Base-by-base conservation (phyloP, 2,888 invertebrate species). In the Tenthredo notha region DNA sequence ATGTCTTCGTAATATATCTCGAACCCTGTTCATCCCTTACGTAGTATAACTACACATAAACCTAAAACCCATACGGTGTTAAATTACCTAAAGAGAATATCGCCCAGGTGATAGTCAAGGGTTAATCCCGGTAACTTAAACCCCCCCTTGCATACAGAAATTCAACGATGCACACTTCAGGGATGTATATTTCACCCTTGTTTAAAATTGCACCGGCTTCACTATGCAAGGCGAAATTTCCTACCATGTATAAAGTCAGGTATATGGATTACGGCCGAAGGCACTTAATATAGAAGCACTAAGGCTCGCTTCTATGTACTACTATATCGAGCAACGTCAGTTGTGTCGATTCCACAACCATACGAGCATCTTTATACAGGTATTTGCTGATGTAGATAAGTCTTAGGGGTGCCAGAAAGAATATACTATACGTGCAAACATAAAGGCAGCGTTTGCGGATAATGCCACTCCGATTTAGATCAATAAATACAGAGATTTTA, bases 11-110 rank as follows among this genome's bases (percentile, higher is more conserved):
- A 18, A 25, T 7, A n/a, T 54, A n/a, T 54, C 5, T 12, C 61
- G 25, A 12, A 61, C 25, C 61, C 25, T 61, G 10, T 25, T 61
- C 25, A 61, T 61, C 61, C 61, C 61, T 12, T 12, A 10, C 25
- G n/a, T 25, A 25, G 21, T 25, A 25, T 25, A 61, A 61, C 15
- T 33, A 67, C 33, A 33, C 7, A 18, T 54, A 33, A 77, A 5
- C 47, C 77, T 10, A n/a, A 54, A 77, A 5, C 47, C 77, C 21
- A n/a, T 29, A 29, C 50, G 77, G 77, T 77, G 77, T 77, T 77
- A 54, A 77, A 54, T 77, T 77, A 54, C 77, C 54, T 40, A 50
- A 54, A 54, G 77, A 29, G 29, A 54, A 77, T 54, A 77, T 77
- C 15, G 40, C 21, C 10, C 29, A 77, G 77, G 29, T 47, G 25